Evolutionary conservation across 2,113 vertebrate genomes (phyloP).

Genomic region (Xiphophorus hellerii): DNA sequence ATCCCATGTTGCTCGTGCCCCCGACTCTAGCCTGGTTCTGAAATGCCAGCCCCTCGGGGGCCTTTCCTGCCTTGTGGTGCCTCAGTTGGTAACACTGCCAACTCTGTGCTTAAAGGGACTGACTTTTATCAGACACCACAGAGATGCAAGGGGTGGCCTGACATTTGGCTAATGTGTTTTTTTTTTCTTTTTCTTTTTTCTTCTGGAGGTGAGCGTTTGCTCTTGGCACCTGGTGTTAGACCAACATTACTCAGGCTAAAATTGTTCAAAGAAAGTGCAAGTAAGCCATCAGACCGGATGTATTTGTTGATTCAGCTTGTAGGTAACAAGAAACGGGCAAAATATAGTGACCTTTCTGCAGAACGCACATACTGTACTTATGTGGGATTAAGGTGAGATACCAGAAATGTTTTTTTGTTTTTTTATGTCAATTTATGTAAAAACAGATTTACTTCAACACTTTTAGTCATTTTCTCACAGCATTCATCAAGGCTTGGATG

Average conservation of each 20-base stretch:
- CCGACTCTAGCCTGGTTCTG: conserved; percentile 46
- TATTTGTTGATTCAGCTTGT: background rate
- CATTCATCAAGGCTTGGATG: background rate
- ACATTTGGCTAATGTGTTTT: conserved; percentile 59
- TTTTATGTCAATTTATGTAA: background rate
- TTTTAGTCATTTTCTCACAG: background rate
- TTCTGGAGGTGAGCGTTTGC: conserved; percentile 22
- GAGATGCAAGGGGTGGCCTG: conserved; percentile 55
- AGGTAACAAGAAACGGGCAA: background rate
- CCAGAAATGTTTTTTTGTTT: background rate
- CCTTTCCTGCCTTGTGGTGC: conserved; percentile 70
- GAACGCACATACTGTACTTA: background rate
- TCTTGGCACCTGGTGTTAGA: conserved; percentile 19
- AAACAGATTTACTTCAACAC: background rate
- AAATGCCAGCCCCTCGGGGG: conserved; percentile 72
- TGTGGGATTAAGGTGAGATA: background rate
- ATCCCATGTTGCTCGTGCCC: conserved; percentile 45
- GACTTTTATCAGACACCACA: conserved; percentile 67
- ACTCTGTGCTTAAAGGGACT: conserved; percentile 66
- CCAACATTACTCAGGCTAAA: conserved; percentile 24
- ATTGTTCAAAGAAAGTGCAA: background rate
- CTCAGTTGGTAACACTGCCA: conserved; percentile 64
- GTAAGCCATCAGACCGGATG: background rate
- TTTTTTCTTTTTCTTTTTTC: conserved; percentile 8
- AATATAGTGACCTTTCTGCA: background rate